Conservation (phyloP, 23 tunicate species). For the Trididemnum miniatum region DNA sequence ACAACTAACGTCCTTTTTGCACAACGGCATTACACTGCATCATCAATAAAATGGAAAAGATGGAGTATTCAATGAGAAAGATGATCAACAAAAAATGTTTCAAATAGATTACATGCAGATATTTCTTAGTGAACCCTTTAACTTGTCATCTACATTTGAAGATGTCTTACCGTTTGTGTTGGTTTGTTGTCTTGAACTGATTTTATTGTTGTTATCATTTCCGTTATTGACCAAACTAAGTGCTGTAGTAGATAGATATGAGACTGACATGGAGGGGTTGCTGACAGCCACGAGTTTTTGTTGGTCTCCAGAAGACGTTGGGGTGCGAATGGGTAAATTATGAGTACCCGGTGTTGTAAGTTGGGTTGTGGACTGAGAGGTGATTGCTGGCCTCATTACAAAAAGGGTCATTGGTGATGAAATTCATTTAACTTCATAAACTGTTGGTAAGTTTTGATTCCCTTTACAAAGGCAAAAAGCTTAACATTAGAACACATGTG, state of each 20-base stretch:
- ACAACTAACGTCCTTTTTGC: no score
- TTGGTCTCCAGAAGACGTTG: not conserved
- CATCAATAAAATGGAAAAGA: no score
- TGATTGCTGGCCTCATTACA: conserved; percentile 49
- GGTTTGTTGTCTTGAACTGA: no score
- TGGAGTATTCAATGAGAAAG: no score
- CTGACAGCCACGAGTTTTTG: not conserved
- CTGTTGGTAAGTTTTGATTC: not conserved
- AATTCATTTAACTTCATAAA: conserved; percentile 5
- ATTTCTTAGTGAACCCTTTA: no score
- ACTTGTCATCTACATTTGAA: no score
- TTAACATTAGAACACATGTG: conserved; percentile 37
- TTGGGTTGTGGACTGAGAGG: conserved; percentile 21
- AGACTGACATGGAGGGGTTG: not conserved
- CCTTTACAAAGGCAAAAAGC: conserved; percentile 30
- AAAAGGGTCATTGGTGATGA: conserved; percentile 35
- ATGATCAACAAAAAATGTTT: no score
- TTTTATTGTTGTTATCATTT: conserved; percentile 57
- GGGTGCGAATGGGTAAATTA: conserved; percentile 4
- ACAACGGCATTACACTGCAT: no score
- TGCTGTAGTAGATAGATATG: not conserved
- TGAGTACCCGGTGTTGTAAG: not conserved
- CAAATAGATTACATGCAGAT: no score
- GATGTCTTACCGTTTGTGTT: no score
- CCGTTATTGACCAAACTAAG: not conserved